phyloP scores from a whole-genome alignment of 2,113 vertebrate genomes.

The Pterocles gutturalis region DNA sequence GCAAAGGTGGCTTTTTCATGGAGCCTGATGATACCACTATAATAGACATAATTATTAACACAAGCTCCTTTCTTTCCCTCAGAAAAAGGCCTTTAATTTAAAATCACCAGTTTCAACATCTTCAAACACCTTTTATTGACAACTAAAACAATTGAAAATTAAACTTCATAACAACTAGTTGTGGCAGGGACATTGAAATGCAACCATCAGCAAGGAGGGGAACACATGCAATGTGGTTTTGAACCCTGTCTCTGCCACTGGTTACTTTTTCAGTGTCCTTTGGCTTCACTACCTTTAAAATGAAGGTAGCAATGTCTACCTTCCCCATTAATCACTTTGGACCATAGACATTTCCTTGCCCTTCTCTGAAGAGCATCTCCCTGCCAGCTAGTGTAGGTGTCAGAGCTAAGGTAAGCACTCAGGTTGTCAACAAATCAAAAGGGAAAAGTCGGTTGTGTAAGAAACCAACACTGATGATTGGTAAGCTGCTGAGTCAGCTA shows the following conservation, averaged over 20 bases:
- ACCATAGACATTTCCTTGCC: background rate
- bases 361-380: background rate
- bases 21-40: background rate
- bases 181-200: background rate
- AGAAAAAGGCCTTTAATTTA: background rate
- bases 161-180: background rate
- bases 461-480: background rate
- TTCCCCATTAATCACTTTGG: background rate
- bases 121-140: background rate
- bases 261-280: background rate
- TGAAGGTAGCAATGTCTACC: background rate
- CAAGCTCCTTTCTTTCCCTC: background rate
- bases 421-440: background rate
- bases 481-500: background rate
- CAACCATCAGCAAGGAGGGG: background rate
- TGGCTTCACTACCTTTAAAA: background rate
- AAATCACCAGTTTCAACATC: background rate
- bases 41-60: background rate
- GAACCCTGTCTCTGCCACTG: background rate
- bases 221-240: accelerated
- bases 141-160: background rate
- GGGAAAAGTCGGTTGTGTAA: background rate
- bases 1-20: background rate
- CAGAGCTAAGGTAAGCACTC: background rate
- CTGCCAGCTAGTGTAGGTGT: background rate